Percentiles rank a stretch among this genome's conserved stretches.
Conservation (phyloP, 2,113 vertebrate species). For the Ceyx melanurus region DNA sequence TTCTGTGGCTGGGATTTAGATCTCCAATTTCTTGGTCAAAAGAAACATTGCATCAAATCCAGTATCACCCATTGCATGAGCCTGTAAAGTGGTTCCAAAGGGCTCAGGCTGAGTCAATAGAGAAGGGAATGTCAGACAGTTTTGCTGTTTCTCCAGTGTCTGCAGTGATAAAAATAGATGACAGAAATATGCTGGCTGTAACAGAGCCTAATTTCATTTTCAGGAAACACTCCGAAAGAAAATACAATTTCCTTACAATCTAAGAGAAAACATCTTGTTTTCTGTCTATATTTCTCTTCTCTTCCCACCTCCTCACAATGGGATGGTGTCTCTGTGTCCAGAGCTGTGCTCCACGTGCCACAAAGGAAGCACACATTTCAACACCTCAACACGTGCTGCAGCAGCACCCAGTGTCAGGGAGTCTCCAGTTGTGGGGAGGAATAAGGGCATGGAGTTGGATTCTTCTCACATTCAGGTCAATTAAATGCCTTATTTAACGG, state of each 20-base stretch:
- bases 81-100: slow-evolving; percentile 12
- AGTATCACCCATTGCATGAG: neutral
- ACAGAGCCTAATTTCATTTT: slow-evolving; percentile 34
- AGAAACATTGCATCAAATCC: neutral
- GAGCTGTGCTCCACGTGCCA: neutral
- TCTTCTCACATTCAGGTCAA: neutral
- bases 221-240: slow-evolving; percentile 25
- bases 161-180: slow-evolving; percentile 35
- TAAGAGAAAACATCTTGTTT: neutral
- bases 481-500: neutral
- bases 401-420: neutral
- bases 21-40: neutral
- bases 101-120: slow-evolving; percentile 34
- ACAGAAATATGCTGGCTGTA: slow-evolving; percentile 2
- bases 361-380: accelerated
- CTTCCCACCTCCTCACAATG: neutral
- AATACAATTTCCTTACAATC: neutral
- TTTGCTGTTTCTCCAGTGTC: slow-evolving; percentile 40
- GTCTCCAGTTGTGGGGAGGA: neutral
- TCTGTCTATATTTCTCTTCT: neutral
- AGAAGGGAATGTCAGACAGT: slow-evolving; percentile 22
- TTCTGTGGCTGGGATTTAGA: neutral
- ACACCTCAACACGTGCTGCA: neutral
- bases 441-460: neutral
- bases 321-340: neutral